Percentiles rank a stretch among this genome's conserved stretches.
These are phyloP conservation scores for Silurus meridionalis DNA, from an alignment of 2,113 vertebrate species.

Conservation along the genomic window DNA sequence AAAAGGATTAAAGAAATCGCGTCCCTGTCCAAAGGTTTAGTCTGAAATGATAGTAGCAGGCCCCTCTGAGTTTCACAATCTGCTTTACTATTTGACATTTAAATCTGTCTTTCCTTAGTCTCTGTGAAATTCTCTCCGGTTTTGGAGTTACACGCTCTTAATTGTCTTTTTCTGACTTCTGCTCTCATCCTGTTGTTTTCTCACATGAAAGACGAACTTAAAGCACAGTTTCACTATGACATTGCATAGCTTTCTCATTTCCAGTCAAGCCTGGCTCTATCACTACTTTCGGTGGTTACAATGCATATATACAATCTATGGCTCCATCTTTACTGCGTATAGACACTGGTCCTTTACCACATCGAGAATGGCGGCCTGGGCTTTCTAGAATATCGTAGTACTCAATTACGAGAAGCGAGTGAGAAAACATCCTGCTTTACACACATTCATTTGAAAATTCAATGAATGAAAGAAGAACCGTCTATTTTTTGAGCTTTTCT, in stretches of 20 bases:
- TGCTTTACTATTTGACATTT: constrained; percentile 1
- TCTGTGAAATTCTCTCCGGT: constrained; percentile 16
- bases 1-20: neutral
- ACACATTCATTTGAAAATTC: constrained; percentile 11
- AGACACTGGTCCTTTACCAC: constrained; percentile 44
- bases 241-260: constrained; percentile 60
- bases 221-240: constrained; percentile 61
- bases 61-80: neutral
- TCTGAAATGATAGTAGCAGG: neutral
- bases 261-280: constrained; percentile 55
- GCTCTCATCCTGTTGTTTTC: constrained; percentile 64
- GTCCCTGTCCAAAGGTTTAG: neutral
- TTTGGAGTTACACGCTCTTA: constrained; percentile 1
- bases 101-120: constrained; percentile 4
- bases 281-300: constrained; percentile 52
- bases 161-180: constrained; percentile 31
- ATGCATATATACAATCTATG: constrained; percentile 47
- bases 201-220: constrained; percentile 59
- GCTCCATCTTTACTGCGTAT: constrained; percentile 36
- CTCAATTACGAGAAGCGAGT: constrained; percentile 46
- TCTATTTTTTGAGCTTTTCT: neutral
- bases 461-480: constrained; percentile 43
- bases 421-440: constrained; percentile 50
- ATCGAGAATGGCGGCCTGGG: constrained; percentile 32
- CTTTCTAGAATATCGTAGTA: constrained; percentile 44